phyloP scores from a whole-genome alignment of 2,797 vertebrate genomes.

The Synanceia verrucosa region DNA sequence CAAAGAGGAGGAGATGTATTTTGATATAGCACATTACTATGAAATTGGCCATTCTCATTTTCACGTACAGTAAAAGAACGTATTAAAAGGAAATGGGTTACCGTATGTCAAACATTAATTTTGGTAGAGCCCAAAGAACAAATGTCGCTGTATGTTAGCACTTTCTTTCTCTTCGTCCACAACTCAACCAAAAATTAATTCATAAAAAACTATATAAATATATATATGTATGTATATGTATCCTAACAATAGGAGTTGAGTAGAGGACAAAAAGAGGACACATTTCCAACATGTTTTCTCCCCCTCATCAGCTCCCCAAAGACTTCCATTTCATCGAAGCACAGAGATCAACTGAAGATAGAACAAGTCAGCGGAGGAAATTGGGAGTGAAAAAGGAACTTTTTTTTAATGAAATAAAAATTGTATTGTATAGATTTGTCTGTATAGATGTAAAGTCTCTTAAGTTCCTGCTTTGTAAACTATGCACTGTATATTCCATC shows the following conservation, averaged over 20 bases:
- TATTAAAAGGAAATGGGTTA: slow-evolving; percentile 34
- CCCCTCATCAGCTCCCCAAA: slow-evolving; percentile 36
- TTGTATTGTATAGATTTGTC: slow-evolving; percentile 74
- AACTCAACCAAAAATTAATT: slow-evolving; percentile 74
- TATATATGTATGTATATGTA: slow-evolving; percentile 34
- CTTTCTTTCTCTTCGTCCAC: slow-evolving; percentile 78
- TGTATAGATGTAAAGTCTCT: slow-evolving; percentile 77
- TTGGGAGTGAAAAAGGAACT: slow-evolving; percentile 28
- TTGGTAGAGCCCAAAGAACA: slow-evolving; percentile 79
- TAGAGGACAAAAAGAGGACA: slow-evolving; percentile 42
- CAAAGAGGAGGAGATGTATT: slow-evolving; percentile 60
- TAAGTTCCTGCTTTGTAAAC: slow-evolving; percentile 84
- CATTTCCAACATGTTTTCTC: slow-evolving; percentile 16
- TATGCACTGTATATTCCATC: slow-evolving; percentile 87
- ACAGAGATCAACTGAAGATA: slow-evolving; percentile 62
- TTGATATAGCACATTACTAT: slow-evolving; percentile 46
- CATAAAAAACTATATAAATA: slow-evolving; percentile 37
- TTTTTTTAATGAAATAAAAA: slow-evolving; percentile 58
- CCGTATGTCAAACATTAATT: slow-evolving; percentile 30
- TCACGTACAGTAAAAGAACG: slow-evolving; percentile 28
- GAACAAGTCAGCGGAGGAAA: slow-evolving; percentile 48
- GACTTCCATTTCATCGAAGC: slow-evolving; percentile 51
- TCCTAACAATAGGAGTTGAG: slow-evolving; percentile 34
- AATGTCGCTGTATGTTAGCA: slow-evolving; percentile 70
- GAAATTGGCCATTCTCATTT: slow-evolving; percentile 37